These are phyloP conservation scores for Ctenomys sociabilis DNA, from an alignment of 2,113 vertebrate genomes.

Conservation along the genomic window DNA sequence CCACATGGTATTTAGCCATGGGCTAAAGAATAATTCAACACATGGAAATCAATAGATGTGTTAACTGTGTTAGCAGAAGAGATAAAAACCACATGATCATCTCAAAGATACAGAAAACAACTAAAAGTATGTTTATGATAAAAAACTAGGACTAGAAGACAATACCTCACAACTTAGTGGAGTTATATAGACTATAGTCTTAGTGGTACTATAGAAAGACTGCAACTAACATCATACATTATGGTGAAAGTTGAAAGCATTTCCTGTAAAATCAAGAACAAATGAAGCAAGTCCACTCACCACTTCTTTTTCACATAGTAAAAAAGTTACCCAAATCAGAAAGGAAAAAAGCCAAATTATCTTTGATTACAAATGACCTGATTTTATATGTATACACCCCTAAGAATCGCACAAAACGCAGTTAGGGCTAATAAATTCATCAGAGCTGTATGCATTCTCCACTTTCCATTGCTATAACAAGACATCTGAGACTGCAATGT, in stretches of 20 bases:
- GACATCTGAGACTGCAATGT: neutral
- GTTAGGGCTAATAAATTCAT: neutral
- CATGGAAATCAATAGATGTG: neutral
- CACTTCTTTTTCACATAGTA: neutral
- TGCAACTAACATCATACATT: neutral
- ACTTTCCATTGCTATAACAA: neutral
- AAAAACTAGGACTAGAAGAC: neutral
- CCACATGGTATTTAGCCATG: neutral
- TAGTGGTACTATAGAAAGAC: too few relatives aligned
- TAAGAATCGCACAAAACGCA: neutral
- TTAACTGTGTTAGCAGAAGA: neutral
- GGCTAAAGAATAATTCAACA: neutral
- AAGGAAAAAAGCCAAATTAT: neutral
- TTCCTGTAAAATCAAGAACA: neutral
- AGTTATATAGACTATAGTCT: too few relatives aligned
- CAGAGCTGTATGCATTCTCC: neutral
- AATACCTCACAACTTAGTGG: neutral
- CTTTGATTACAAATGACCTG: neutral
- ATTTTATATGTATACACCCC: neutral
- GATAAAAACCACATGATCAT: neutral
- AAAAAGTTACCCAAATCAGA: neutral
- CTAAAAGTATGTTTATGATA: neutral
- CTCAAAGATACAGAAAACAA: neutral
- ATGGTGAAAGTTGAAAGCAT: neutral
- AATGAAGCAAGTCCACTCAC: neutral